A percentile compares a stretch with the other conserved stretches of the same genome.
phyloP scores from a whole-genome alignment of 1,140 invertebrate genomes.

The Drosophila novamexicana region DNA sequence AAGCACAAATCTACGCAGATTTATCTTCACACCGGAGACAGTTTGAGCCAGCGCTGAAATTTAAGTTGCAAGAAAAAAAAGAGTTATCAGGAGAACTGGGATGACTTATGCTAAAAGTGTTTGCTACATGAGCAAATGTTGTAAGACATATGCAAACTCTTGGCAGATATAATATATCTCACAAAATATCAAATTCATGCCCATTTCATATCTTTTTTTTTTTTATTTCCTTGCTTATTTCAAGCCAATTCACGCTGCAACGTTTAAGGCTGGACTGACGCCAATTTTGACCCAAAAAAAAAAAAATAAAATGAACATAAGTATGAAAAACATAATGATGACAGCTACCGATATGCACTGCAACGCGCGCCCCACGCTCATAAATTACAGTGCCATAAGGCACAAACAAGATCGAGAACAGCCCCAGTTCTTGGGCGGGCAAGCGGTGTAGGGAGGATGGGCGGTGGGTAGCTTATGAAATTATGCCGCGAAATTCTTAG shows the following conservation, averaged over 20 bases:
- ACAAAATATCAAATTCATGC: constrained; percentile 9
- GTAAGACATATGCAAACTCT: not conserved
- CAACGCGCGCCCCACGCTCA: constrained; percentile 31
- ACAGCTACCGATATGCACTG: constrained; percentile 75
- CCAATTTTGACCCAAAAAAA: constrained; percentile 61
- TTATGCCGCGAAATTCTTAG: constrained; percentile 77
- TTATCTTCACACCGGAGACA: constrained; percentile 61
- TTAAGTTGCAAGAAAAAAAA: constrained; percentile 25
- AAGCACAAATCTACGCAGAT: constrained; percentile 68
- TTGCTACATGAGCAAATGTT: not conserved
- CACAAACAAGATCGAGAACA: constrained; percentile 59
- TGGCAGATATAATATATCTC: not conserved
- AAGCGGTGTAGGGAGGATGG: not conserved
- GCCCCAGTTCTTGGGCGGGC: not conserved
- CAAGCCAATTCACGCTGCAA: constrained; percentile 21
- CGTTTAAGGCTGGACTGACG: constrained; percentile 37
- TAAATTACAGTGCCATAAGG: constrained; percentile 76
- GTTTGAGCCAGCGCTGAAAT: constrained; percentile 58
- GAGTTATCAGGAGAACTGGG: constrained; percentile 16
- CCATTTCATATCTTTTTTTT: not conserved
- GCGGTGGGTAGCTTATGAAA: constrained; percentile 46
- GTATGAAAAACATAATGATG: constrained; percentile 68
- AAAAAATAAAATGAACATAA: constrained; percentile 2
- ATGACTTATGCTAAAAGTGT: constrained; percentile 16
- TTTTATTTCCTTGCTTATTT: constrained; percentile 1